Percentiles rank a stretch among this genome's conserved stretches.
These are phyloP conservation scores for Colius striatus DNA, from an alignment of 2,113 vertebrate species.

Conservation along the genomic window DNA sequence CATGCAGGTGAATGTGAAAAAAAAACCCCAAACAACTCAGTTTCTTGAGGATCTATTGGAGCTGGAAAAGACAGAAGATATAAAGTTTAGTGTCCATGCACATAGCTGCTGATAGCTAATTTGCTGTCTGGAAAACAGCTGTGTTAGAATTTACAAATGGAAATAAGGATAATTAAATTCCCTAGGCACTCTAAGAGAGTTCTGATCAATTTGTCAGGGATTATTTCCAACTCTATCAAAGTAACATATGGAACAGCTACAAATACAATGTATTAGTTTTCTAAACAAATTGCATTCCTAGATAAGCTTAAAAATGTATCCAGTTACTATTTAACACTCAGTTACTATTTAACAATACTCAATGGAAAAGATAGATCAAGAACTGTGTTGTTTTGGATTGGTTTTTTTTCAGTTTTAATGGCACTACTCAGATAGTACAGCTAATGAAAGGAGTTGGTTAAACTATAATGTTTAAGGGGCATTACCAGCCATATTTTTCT, in stretches of 20 bases:
- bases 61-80: not conserved
- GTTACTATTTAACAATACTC: not conserved
- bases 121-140: conserved; percentile 3
- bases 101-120: not conserved
- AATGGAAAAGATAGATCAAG: not conserved
- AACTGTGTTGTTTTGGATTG: not conserved
- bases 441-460: not conserved
- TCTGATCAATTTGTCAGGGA: not conserved
- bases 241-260: not conserved
- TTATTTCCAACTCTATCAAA: not conserved
- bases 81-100: not conserved
- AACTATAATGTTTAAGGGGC: not conserved
- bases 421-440: not conserved
- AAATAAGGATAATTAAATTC: conserved; percentile 6
- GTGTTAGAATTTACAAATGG: not conserved
- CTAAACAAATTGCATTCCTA: not conserved
- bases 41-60: not conserved
- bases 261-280: not conserved
- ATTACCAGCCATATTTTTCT: not conserved
- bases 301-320: not conserved
- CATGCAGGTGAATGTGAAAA: not conserved
- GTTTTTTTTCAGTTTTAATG: not conserved
- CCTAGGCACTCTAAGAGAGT: not conserved
- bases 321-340: not conserved
- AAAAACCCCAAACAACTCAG: not conserved